Evolutionary conservation across 2,888 invertebrate genomes (phyloP), one percentile per base, ranked within the genome.

Genomic region (Crossocerus cetratus): DNA sequence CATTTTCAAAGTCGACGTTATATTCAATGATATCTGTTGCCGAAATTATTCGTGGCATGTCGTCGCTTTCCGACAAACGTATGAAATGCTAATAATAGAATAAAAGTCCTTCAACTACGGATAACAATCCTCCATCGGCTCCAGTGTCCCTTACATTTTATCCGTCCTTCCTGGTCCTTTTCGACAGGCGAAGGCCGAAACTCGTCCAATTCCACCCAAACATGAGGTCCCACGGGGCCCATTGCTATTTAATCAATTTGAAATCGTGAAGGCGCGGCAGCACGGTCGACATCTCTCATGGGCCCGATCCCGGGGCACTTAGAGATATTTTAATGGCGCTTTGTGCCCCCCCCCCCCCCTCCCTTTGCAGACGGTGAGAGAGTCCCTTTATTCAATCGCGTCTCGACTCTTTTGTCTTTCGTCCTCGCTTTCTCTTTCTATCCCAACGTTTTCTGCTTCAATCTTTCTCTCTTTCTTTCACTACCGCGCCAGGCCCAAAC

Each of bases 241-340:
- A 32, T 11, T 32, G 32, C 32, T 65, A 69, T 81, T 77, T 76
- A 70, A 79, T 81, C 78, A 75, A 77, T 76, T 79, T 71, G 66
- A 80, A 72, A 8, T 77, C 70, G 69, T 74, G 72, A 69, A 59
- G 57, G 58, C 57, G 68, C 72, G 58, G 69, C 66, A 72, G 74
- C 74, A 62, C 70, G 32, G 57, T 44, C 42, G 72, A 60, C 74
- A 64, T 77, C 71, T 74, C 74, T 74, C 77, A 69, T 62, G 75
- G 63, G 20, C 44, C 67, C 65, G 62, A 56, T 65, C 70, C 49
- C 64, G 65, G 58, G 74, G 78, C 83, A 83, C 82, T 83, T 77
- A 70, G 78, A 83, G 78, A 84, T 87, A 87, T 88, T 88, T 90
- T 88, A 90, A 89, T 88, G 88, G 84, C 84, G 87, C 87, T 89